Conservation (phyloP, 2,113 vertebrate species). For the Mesocricetus auratus region DNA sequence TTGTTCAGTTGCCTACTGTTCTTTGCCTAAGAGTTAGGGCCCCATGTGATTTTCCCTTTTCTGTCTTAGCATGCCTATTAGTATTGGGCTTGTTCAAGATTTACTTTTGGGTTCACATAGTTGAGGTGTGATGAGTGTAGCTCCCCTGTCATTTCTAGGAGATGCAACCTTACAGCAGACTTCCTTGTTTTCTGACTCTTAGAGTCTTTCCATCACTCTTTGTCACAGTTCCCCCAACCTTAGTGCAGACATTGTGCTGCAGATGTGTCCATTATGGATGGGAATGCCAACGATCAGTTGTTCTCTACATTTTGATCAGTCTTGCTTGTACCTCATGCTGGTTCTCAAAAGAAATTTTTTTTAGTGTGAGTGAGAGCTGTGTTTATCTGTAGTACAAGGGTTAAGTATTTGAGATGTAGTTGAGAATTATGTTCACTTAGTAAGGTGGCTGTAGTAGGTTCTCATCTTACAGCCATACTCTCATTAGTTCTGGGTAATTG, state of each 20-base stretch:
- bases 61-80: background rate
- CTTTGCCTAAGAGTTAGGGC: background rate
- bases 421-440: background rate
- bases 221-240: background rate
- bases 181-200: background rate
- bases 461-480: background rate
- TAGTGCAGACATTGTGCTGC: background rate
- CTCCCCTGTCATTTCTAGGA: background rate
- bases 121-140: background rate
- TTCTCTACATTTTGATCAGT: background rate
- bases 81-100: background rate
- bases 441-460: background rate
- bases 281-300: too few species aligned
- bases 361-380: background rate
- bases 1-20: background rate
- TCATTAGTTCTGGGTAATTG: background rate
- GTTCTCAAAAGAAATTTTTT: background rate
- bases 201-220: background rate
- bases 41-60: background rate
- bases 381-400: background rate
- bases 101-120: background rate
- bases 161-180: background rate
- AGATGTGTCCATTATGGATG: background rate
- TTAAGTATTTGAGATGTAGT: background rate
- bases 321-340: background rate